A percentile compares a stretch with the other conserved stretches of the same genome.
These are phyloP conservation scores for Spodoptera exigua DNA, from an alignment of 2,888 invertebrate species.

Conservation along the genomic window DNA sequence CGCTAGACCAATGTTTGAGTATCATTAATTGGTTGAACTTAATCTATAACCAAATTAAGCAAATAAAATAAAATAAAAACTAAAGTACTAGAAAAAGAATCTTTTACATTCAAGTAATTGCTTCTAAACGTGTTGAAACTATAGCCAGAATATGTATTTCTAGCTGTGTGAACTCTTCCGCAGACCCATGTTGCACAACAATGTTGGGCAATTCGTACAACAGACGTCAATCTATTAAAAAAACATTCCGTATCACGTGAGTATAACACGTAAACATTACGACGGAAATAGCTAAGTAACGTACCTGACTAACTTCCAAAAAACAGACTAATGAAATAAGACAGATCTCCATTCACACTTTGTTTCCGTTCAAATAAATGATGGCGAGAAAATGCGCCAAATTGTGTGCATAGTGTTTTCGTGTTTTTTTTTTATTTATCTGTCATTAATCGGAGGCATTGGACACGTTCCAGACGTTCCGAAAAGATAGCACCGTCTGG, in stretches of 20 bases:
- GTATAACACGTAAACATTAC: conserved; percentile 69
- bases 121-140: conserved; percentile 1
- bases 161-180: conserved; percentile 23
- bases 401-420: conserved; percentile 28
- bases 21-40: not conserved
- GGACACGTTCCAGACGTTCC: conserved; percentile 49
- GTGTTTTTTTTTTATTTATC: conserved; percentile 26
- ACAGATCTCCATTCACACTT: conserved; percentile 62
- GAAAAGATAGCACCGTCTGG: conserved; percentile 28
- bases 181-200: conserved; percentile 67
- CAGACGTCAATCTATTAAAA: conserved; percentile 68
- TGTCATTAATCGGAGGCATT: conserved; percentile 40
- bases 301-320: conserved; percentile 36
- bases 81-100: conserved; percentile 7
- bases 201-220: conserved; percentile 62
- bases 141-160: conserved; percentile 19
- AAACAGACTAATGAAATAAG: conserved; percentile 33
- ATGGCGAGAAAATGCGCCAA: conserved; percentile 39
- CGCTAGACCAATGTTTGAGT: conserved; percentile 3
- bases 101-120: not conserved
- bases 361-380: conserved; percentile 31
- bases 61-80: conserved; percentile 3
- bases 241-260: conserved; percentile 76
- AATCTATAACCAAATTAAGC: conserved; percentile 1
- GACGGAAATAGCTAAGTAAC: conserved; percentile 58